Percentiles rank a stretch among this genome's conserved stretches.
Evolutionary conservation across 2,888 invertebrate genomes (phyloP).

Genomic region (Diaperis boleti): DNA sequence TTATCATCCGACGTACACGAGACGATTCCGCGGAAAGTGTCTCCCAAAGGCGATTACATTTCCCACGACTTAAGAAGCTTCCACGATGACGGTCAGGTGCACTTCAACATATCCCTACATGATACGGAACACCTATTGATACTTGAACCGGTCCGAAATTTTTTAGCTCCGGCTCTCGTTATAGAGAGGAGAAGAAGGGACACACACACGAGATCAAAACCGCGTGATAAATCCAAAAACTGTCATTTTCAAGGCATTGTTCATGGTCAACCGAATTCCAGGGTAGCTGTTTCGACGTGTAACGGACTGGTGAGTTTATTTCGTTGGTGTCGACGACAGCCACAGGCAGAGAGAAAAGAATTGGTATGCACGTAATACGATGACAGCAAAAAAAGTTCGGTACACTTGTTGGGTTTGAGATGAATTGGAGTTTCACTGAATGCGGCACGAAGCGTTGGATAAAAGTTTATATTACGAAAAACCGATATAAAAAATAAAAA

Average conservation of each 20-base stretch:
- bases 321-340: slow-evolving; percentile 10
- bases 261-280: slow-evolving; percentile 76
- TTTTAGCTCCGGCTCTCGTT: slow-evolving; percentile 78
- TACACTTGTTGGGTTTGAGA: no score
- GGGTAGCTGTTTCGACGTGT: slow-evolving; percentile 84
- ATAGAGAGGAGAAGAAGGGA: slow-evolving; percentile 76
- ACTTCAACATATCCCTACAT: slow-evolving; percentile 67
- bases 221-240: slow-evolving; percentile 68
- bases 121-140: slow-evolving; percentile 63
- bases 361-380: background rate
- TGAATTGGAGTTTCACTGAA: no score
- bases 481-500: no score
- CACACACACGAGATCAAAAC: slow-evolving; percentile 69
- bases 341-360: background rate
- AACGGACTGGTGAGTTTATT: slow-evolving; percentile 65
- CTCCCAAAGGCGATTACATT: slow-evolving; percentile 66
- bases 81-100: slow-evolving; percentile 69
- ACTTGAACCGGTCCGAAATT: slow-evolving; percentile 72
- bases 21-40: slow-evolving; percentile 74
- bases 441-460: background rate
- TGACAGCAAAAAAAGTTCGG: background rate
- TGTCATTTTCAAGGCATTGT: slow-evolving; percentile 87
- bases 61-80: slow-evolving; percentile 66
- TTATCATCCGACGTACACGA: slow-evolving; percentile 69
- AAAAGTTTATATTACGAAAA: no score